Conservation (phyloP, 2,888 invertebrate genomes). For the Elmis aenea region DNA sequence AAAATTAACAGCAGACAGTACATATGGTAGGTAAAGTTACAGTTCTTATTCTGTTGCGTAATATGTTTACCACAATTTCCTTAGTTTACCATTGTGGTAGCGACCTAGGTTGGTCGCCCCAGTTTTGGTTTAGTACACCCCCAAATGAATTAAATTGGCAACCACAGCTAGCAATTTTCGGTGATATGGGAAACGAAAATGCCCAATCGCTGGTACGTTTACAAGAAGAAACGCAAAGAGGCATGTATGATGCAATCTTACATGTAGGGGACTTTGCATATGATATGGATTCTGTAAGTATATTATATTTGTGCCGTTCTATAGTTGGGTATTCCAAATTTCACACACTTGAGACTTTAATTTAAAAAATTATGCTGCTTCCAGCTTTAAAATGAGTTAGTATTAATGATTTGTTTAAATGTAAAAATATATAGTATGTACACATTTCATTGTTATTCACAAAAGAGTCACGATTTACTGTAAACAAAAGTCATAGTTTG, state of each 20-base stretch:
- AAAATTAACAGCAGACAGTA: constrained; percentile 57
- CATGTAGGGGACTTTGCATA: constrained; percentile 96
- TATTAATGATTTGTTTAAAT: no score
- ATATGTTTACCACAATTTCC: no score
- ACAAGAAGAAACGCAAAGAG: constrained; percentile 76
- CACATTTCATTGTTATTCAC: no score
- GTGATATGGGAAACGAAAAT: constrained; percentile 92
- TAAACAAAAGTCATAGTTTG: no score
- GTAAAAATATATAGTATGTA: no score
- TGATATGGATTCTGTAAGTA: constrained; percentile 71
- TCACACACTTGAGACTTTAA: no score
- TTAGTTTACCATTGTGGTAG: constrained; percentile 80
- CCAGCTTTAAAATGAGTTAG: no score
- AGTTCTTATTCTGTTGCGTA: no score
- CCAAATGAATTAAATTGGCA: constrained; percentile 66
- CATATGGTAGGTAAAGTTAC: constrained; percentile 54
- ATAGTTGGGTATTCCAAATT: no score
- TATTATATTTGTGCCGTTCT: no score
- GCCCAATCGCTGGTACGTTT: constrained; percentile 80
- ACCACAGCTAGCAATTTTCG: constrained; percentile 79
- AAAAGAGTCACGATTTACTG: no score
- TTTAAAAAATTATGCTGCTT: no score
- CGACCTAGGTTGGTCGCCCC: constrained; percentile 72
- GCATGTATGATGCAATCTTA: constrained; percentile 77
- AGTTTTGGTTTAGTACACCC: constrained; percentile 71